These are phyloP conservation scores for Xylota sylvarum DNA, from an alignment of 2,888 invertebrate genomes.

Conservation along the genomic window DNA sequence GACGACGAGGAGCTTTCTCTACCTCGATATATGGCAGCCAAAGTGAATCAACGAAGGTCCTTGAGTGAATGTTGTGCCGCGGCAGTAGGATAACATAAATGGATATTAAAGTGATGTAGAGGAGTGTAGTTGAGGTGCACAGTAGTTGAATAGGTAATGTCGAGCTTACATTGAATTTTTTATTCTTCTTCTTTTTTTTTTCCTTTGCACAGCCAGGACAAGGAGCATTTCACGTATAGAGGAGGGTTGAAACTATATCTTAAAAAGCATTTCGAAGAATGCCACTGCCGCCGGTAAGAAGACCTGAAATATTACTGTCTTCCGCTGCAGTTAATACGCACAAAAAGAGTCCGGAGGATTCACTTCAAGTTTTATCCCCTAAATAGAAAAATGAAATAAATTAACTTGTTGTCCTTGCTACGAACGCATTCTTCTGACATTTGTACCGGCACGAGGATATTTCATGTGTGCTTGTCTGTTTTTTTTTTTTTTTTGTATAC, in stretches of 20 bases:
- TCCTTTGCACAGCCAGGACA: conserved; percentile 26
- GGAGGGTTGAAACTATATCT: conserved; percentile 26
- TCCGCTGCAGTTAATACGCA: conserved; percentile 63
- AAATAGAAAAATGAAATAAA: conserved; percentile 51
- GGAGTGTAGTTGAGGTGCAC: conserved; percentile 11
- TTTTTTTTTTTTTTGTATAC: conserved; percentile 13
- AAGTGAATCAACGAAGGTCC: conserved; percentile 57
- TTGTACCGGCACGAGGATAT: background rate
- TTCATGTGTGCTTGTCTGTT: background rate
- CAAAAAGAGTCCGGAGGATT: conserved; percentile 25
- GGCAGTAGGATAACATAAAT: conserved; percentile 47
- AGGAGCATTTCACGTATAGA: conserved; percentile 1
- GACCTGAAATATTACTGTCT: conserved; percentile 26
- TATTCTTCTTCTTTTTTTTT: conserved; percentile 12
- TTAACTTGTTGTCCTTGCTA: conserved; percentile 56
- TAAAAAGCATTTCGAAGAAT: conserved; percentile 7
- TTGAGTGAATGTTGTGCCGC: conserved; percentile 52
- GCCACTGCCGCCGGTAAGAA: conserved; percentile 26
- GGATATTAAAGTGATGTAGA: conserved; percentile 57
- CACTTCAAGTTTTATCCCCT: conserved; percentile 16
- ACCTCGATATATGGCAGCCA: conserved; percentile 32
- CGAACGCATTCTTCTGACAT: conserved; percentile 14
- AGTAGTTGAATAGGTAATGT: conserved; percentile 53
- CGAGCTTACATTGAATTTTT: conserved; percentile 44
- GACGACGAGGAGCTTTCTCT: conserved; percentile 28